Conservation (phyloP, 2,888 invertebrate species). For the Gortyna flavago region DNA sequence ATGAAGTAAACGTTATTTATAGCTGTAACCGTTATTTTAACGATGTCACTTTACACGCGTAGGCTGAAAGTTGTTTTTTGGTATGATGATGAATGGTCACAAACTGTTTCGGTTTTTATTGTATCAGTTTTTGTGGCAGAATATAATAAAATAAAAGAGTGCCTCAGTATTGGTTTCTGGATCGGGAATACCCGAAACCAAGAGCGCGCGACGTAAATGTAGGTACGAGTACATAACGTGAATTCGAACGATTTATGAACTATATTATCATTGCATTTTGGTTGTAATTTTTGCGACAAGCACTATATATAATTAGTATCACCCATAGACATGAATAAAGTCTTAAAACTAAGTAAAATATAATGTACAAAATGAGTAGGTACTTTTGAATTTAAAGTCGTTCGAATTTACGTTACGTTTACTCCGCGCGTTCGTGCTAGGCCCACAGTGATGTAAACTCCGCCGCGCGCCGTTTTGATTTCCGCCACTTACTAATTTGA, state of each 20-base stretch:
- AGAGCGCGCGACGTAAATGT: background rate
- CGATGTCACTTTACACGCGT: conserved; percentile 58
- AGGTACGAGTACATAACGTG: background rate
- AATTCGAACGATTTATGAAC: background rate
- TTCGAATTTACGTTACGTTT: background rate
- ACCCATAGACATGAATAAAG: background rate
- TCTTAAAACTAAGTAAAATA: background rate
- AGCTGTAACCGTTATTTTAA: conserved; percentile 63
- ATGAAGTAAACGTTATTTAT: conserved; percentile 65
- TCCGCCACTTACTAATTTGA: background rate
- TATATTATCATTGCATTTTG: background rate
- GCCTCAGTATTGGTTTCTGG: background rate
- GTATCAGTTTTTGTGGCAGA: background rate
- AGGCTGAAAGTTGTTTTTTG: conserved; percentile 44
- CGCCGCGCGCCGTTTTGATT: background rate
- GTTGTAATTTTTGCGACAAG: background rate
- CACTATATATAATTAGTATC: background rate
- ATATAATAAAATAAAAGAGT: background rate
- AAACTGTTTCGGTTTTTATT: conserved; percentile 17
- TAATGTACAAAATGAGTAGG: background rate
- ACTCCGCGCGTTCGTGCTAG: background rate
- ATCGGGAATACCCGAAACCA: too few species aligned
- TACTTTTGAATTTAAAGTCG: too few species aligned
- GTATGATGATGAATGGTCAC: conserved; percentile 16
- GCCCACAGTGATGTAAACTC: background rate